These are phyloP conservation scores for Trachurus trachurus DNA, from an alignment of 2,797 vertebrate species.

Conservation along the genomic window DNA sequence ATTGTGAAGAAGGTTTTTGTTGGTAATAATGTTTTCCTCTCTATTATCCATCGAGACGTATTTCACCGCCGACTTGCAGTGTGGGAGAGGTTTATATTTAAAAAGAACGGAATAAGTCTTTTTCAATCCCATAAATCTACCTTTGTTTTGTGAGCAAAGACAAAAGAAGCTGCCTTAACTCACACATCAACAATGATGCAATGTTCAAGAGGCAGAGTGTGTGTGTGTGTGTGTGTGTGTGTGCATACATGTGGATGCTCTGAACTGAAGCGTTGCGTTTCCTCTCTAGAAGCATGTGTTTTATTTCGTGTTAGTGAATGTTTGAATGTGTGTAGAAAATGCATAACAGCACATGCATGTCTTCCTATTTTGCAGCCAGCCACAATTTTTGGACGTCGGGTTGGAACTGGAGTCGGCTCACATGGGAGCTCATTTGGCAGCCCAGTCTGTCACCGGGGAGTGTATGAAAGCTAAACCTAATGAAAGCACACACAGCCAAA, in stretches of 20 bases:
- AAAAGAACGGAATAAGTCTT: conserved; percentile 38
- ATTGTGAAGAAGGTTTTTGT: conserved; percentile 40
- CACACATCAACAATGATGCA: conserved; percentile 40
- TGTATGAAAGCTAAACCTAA: conserved; percentile 75
- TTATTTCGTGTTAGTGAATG: conserved; percentile 34
- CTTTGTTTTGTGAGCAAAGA: conserved; percentile 48
- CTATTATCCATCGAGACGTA: conserved; percentile 54
- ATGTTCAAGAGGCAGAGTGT: not conserved
- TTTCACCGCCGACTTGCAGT: conserved; percentile 30
- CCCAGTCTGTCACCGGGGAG: conserved; percentile 64
- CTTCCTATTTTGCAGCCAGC: conserved; percentile 61
- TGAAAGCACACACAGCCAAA: conserved; percentile 77
- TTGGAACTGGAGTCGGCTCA: conserved; percentile 68
- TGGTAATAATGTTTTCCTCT: conserved; percentile 64
- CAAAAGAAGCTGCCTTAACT: conserved; percentile 41
- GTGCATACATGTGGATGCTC: conserved; percentile 9
- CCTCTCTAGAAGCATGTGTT: conserved; percentile 6
- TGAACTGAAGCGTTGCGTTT: conserved; percentile 12
- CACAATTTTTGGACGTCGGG: conserved; percentile 59
- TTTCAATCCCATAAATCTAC: conserved; percentile 38
- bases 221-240: not conserved
- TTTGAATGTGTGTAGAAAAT: conserved; percentile 28
- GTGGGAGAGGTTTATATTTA: conserved; percentile 45
- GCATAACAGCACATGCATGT: conserved; percentile 57
- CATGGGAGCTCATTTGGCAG: conserved; percentile 83